Evolutionary conservation across 2,113 vertebrate species (phyloP).

Genomic region (Sterrhoptilus dennistouni): DNA sequence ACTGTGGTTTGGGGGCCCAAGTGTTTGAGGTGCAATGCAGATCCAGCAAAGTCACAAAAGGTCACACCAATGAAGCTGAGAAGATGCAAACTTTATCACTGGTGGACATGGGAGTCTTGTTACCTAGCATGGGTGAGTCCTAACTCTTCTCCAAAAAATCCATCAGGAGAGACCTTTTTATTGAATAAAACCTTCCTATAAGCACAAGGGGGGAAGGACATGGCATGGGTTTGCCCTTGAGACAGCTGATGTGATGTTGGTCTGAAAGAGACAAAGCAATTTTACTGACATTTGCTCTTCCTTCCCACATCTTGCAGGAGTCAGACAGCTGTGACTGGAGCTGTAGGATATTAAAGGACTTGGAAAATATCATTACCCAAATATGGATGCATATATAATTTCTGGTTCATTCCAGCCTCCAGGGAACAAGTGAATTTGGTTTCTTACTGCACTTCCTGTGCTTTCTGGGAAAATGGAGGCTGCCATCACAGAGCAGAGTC

Average conservation of each 20-base stretch:
- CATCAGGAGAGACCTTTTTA: not conserved
- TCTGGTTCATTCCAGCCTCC: not conserved
- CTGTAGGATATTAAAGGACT: constrained; percentile 73
- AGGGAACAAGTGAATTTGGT: fast-evolving
- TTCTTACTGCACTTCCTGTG: not conserved
- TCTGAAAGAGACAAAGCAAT: constrained; percentile 44
- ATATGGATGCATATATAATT: not conserved
- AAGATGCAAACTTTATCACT: not conserved
- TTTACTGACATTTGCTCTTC: constrained; percentile 73
- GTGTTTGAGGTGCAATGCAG: fast-evolving
- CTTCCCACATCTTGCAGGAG: constrained; percentile 65
- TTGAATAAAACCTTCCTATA: not conserved
- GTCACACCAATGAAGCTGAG: not conserved
- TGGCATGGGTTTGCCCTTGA: constrained; percentile 57
- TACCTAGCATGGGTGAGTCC: not conserved
- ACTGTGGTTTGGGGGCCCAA: not conserved
- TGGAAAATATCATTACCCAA: constrained; percentile 42
- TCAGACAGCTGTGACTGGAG: constrained; percentile 41
- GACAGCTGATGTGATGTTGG: constrained; percentile 40
- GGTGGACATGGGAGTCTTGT: not conserved
- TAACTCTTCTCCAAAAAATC: not conserved
- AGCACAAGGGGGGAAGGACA: constrained; percentile 4
- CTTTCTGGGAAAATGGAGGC: not conserved
- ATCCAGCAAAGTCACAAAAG: not conserved
- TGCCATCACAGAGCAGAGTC: not conserved